Evolutionary conservation across 2,797 vertebrate species (phyloP), one percentile per base, ranked within the genome.

Genomic region (Molothrus aeneus): DNA sequence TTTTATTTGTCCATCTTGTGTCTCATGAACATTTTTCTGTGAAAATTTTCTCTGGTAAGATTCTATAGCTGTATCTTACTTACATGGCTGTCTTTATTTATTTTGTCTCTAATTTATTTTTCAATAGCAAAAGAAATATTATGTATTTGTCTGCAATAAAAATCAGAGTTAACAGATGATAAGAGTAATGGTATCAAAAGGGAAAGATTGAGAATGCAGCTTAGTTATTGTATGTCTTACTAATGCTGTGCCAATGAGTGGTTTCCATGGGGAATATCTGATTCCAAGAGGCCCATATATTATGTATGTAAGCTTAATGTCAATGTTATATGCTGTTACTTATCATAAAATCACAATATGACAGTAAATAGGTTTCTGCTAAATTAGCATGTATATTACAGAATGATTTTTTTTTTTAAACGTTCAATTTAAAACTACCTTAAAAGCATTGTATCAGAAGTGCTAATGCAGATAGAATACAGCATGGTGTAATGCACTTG

Each of bases 211-310:
- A 66, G 47, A 80, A 83, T 57, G 59, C 51, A 40, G 79, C 19
- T 72, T 80, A 88, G 56, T 20, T 72, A 45, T 60, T 81, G 29
- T 77, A 29, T 50, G 42, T 51, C 72, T 70, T 86, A 63, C 28
- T 8, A 3, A n/a, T 64, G 63, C 54, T 48, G 40, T 88, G 40
- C n/a, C 54, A 78, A 6, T 8, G 6, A 43, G 34, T 2, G 0
- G 53, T 96, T 95, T 95, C 71, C 53, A 24, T 63, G 63, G 59
- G 54, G 54, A 51, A n/a, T 94, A 83, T 87, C 69, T 92, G 91
- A 94, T 95, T 83, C 57, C 34, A 71, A 18, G 56, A 85, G 61
- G 28, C n/a, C 57, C 25, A 82, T 86, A 16, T n/a, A 51, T 91
- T 68, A 59, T 24, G 18, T 63, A 17, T 59, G 31, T 45, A 80